Evolutionary conservation across 2,113 vertebrate genomes (phyloP).

Genomic region (Malurus alboscapulatus): DNA sequence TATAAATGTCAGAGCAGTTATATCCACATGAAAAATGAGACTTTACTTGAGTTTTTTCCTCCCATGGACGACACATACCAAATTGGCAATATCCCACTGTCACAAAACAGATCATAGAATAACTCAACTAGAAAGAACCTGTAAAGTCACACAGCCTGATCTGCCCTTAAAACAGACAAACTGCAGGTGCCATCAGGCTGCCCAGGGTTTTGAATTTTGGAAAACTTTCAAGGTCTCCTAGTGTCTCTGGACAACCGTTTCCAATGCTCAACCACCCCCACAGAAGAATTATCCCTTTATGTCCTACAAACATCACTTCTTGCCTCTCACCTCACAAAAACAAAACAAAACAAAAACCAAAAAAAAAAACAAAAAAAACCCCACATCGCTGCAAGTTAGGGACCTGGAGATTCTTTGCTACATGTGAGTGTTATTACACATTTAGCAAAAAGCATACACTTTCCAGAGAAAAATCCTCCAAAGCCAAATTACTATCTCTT

Average conservation of each 20-base stretch:
- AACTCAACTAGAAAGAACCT: background rate
- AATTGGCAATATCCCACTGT: background rate
- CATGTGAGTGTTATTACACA: background rate
- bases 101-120: background rate
- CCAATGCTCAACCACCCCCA: background rate
- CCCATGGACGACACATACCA: background rate
- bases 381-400: background rate
- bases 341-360: too few species aligned
- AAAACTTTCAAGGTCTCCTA: background rate
- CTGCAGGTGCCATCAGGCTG: background rate
- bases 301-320: background rate
- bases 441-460: background rate
- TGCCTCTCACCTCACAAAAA: background rate
- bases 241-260: background rate
- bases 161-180: background rate
- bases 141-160: accelerated
- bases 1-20: background rate
- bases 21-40: background rate
- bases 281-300: background rate
- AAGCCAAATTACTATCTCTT: background rate
- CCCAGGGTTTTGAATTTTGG: background rate
- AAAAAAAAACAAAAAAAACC: background rate
- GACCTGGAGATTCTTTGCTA: background rate
- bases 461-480: background rate
- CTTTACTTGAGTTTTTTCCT: accelerated